phyloP scores from a whole-genome alignment of 2,888 invertebrate genomes.

The Trissolcus brochymenae region DNA sequence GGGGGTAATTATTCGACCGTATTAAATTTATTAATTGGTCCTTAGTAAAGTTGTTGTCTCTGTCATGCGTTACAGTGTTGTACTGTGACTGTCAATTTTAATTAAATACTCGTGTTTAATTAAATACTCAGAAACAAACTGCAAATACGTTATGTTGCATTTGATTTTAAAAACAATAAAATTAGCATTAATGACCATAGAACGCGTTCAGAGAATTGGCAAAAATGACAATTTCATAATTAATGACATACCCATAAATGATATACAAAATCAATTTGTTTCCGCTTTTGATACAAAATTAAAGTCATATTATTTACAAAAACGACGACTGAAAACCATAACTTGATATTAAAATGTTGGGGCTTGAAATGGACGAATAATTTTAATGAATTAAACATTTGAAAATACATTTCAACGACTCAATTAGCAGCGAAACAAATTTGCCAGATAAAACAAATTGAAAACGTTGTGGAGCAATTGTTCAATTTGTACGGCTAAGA shows the following conservation, averaged over 20 bases:
- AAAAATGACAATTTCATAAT: too few species aligned
- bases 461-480: constrained; percentile 11
- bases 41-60: constrained; percentile 33
- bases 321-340: too few species aligned
- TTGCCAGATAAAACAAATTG: not conserved
- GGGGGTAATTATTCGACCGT: constrained; percentile 26
- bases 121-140: constrained; percentile 13
- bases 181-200: too few species aligned
- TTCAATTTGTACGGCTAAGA: constrained; percentile 26
- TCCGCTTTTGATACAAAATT: too few species aligned
- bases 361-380: not conserved
- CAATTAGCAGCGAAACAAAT: not conserved
- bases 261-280: too few species aligned
- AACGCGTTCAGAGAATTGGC: too few species aligned
- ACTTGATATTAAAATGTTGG: too few species aligned
- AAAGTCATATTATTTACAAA: too few species aligned
- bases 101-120: constrained; percentile 31
- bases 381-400: too few species aligned
- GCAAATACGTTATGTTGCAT: constrained; percentile 8
- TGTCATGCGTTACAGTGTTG: constrained; percentile 24
- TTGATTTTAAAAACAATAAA: constrained; percentile 1
- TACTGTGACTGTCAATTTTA: constrained; percentile 28
- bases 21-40: constrained; percentile 37
- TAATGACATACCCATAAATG: too few species aligned
- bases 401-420: not conserved